phyloP scores from a whole-genome alignment of 2,113 vertebrate species.

The Turnix velox region DNA sequence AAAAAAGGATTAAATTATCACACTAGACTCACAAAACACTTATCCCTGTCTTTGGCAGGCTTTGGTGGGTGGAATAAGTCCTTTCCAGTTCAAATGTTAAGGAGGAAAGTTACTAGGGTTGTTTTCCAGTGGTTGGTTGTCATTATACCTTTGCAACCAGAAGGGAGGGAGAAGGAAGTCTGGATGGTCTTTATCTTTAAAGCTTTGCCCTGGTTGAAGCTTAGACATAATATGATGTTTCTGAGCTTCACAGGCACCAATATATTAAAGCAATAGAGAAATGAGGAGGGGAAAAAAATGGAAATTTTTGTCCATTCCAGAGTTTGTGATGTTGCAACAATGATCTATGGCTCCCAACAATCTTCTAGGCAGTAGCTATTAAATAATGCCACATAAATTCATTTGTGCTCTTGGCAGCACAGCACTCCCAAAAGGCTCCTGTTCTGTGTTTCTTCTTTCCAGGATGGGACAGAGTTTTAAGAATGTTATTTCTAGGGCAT shows the following conservation, averaged over 20 bases:
- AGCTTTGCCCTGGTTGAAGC: background rate
- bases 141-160: background rate
- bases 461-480: background rate
- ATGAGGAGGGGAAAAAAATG: slow-evolving; percentile 6
- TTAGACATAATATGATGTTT: background rate
- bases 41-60: background rate
- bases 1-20: background rate
- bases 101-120: background rate
- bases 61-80: background rate
- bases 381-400: slow-evolving; percentile 5
- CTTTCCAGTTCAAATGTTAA: background rate
- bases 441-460: background rate
- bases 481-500: background rate
- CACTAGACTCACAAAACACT: background rate
- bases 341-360: slow-evolving; percentile 15
- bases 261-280: background rate
- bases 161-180: background rate
- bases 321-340: slow-evolving; percentile 6
- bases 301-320: slow-evolving; percentile 14
- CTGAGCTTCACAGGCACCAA: background rate
- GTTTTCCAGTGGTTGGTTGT: background rate
- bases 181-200: background rate
- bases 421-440: background rate
- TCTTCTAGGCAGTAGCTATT: background rate
- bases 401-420: background rate